A percentile compares a stretch with the other conserved stretches of the same genome.
Conservation (phyloP, 1,140 invertebrate species). For the Drosophila willistoni region DNA sequence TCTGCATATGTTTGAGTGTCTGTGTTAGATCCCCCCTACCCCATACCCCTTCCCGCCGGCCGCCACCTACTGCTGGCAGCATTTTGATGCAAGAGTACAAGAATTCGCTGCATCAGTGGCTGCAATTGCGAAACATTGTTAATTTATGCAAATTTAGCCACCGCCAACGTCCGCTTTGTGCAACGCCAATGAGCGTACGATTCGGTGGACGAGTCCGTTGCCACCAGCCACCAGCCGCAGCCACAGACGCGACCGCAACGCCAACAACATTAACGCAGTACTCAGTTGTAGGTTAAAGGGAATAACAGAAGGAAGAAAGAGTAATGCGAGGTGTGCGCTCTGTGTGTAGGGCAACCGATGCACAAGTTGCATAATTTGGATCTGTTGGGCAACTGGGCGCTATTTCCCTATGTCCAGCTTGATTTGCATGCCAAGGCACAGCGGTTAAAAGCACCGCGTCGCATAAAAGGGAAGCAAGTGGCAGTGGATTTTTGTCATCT, state of each 20-base stretch:
- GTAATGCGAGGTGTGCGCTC: neutral
- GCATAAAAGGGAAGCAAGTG: slow-evolving; percentile 8
- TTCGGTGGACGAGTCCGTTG: neutral
- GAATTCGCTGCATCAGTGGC: slow-evolving; percentile 77
- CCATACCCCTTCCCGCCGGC: too few species aligned
- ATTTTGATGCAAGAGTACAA: slow-evolving; percentile 39
- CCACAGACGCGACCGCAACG: slow-evolving; percentile 66
- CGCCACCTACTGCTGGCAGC: neutral
- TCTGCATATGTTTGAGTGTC: slow-evolving; percentile 11
- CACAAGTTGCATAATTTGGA: slow-evolving; percentile 68
- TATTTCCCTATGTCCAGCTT: slow-evolving; percentile 27
- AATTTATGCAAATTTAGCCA: slow-evolving; percentile 80
- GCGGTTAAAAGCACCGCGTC: slow-evolving; percentile 11
- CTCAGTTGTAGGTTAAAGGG: slow-evolving; percentile 22
- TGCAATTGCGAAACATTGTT: slow-evolving; percentile 80
- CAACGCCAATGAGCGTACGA: slow-evolving; percentile 62
- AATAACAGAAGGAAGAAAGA: neutral
- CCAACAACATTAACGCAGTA: slow-evolving; percentile 74
- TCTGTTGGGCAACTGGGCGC: neutral
- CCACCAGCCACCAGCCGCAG: neutral
- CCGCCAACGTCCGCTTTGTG: slow-evolving; percentile 69
- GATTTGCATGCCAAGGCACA: slow-evolving; percentile 42
- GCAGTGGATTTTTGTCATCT: slow-evolving; percentile 46
- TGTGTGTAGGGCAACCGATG: slow-evolving; percentile 30
- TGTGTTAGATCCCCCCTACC: neutral